These are phyloP conservation scores for Nomada hirtipes DNA, from an alignment of 2,888 invertebrate genomes.

Conservation along the genomic window DNA sequence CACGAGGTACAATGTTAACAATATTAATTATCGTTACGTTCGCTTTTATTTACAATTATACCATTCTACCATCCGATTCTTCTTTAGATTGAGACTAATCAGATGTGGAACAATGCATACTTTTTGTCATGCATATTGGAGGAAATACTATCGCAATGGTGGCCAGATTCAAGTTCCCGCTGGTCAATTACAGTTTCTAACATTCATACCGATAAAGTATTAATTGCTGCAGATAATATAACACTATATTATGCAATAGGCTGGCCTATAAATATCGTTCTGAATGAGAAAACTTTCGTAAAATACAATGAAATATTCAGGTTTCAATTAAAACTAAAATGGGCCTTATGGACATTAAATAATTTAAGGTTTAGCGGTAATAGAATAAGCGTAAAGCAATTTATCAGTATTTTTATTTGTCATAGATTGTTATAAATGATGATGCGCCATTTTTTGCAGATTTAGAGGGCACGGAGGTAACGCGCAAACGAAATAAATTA, in stretches of 20 bases:
- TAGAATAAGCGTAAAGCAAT: neutral
- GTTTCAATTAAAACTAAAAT: conserved; percentile 86
- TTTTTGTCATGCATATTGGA: conserved; percentile 84
- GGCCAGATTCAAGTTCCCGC: conserved; percentile 81
- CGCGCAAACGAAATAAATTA: conserved; percentile 62
- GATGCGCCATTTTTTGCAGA: conserved; percentile 72
- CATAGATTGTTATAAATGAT: neutral
- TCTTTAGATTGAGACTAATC: conserved; percentile 84
- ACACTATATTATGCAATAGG: conserved; percentile 80
- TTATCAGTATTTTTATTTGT: neutral
- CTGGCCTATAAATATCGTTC: conserved; percentile 83
- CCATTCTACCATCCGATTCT: too few species aligned
- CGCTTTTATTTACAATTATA: conserved; percentile 11
- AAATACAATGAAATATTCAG: conserved; percentile 84
- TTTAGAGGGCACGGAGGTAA: conserved; percentile 73
- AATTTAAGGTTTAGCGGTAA: conserved; percentile 84
- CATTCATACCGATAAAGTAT: conserved; percentile 75
- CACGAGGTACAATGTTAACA: conserved; percentile 80
- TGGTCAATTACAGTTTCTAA: conserved; percentile 80
- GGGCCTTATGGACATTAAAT: conserved; percentile 85
- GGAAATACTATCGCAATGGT: conserved; percentile 84
- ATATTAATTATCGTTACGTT: neutral
- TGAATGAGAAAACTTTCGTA: conserved; percentile 77
- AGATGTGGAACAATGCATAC: conserved; percentile 84
- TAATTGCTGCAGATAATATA: conserved; percentile 78